Evolutionary conservation across 2,113 vertebrate genomes (phyloP), one percentile per base, ranked within the genome.

Genomic region (Carlito syrichta): DNA sequence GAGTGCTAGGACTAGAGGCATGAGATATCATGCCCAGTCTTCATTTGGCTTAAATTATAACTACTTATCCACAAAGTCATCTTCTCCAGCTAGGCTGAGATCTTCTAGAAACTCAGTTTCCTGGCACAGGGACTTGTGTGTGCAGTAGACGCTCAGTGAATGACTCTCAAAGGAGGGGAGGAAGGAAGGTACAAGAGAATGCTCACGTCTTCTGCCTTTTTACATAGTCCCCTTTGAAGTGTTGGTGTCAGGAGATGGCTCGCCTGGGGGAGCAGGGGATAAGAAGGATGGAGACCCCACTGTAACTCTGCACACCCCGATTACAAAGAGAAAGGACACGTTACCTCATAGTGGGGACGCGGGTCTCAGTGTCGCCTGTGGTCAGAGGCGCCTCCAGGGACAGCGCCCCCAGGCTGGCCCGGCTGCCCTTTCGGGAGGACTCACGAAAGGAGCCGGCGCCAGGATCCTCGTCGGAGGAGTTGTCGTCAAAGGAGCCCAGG

Each of bases 401-500:
- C 71, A 94, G 77, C 45, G 96, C 6, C 11, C 97, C 97, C 81
- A 97, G 85, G 94, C 98, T 97, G 63, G 97, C 76, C 40, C 97
- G 81, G 96, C 98, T 98, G 71, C 96, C 60, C 79, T 71, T 98
- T 43, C 95, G 76, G 43, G 97, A 88, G 22, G 96, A 90, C 0
- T 66, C 79, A 2, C 66, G 71, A 62, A 92, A 96, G 4, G 35
- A 23, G n/a, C 68, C 9, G 0, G 58, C 0, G 0, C 66, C 35
- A 0, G 86, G 0, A 3, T 98, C 97, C 30, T 98, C 97, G 0
- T 98, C 98, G 0, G 97, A 97, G 27, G 98, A 98, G 89, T 91
- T 94, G 71, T 98, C 98, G 0, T 98, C 98, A 0, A 98, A 98
- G 56, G 98, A 98, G 60, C 98, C 98, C 92, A 98, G 79, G 84